These are phyloP conservation scores for Coregonus clupeaformis DNA, from an alignment of 2,113 vertebrate genomes.

Conservation along the genomic window DNA sequence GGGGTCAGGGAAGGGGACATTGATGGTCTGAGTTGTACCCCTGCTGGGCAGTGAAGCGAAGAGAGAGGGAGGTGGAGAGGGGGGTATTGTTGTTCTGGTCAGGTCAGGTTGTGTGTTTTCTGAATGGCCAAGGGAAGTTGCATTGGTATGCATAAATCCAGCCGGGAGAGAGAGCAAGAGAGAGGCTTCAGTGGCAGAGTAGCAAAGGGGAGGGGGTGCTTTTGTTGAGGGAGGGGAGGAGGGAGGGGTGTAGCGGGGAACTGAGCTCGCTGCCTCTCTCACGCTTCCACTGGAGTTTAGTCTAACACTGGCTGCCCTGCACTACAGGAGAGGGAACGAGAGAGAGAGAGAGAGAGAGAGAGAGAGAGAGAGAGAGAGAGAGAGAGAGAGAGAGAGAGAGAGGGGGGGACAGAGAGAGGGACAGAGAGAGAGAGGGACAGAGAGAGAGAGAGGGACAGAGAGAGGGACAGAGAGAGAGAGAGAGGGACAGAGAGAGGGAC, in stretches of 20 bases:
- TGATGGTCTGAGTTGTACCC: constrained; percentile 56
- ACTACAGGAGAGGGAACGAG: constrained; percentile 20
- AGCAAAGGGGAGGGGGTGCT: background rate
- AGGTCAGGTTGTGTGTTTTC: constrained; percentile 61
- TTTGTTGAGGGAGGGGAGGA: background rate
- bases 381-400: background rate
- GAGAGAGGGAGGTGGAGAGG: background rate
- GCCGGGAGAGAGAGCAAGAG: constrained; percentile 45
- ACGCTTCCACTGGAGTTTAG: constrained; percentile 66
- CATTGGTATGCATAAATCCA: constrained; percentile 71
- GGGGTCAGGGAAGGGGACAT: constrained; percentile 33
- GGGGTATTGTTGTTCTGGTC: constrained; percentile 23
- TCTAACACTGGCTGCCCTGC: constrained; percentile 58
- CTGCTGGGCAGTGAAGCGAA: constrained; percentile 46
- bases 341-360: constrained; percentile 1
- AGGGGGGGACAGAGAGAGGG: background rate
- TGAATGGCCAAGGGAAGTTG: constrained; percentile 71
- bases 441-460: constrained; percentile 2
- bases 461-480: background rate
- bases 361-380: constrained; percentile 2
- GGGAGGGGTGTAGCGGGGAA: constrained; percentile 5
- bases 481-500: background rate
- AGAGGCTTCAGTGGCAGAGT: constrained; percentile 58
- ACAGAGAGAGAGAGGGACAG: constrained; percentile 5
- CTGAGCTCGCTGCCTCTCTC: constrained; percentile 66